Evolutionary conservation across 2,797 vertebrate genomes (phyloP).

Genomic region (Danio tinwini): DNA sequence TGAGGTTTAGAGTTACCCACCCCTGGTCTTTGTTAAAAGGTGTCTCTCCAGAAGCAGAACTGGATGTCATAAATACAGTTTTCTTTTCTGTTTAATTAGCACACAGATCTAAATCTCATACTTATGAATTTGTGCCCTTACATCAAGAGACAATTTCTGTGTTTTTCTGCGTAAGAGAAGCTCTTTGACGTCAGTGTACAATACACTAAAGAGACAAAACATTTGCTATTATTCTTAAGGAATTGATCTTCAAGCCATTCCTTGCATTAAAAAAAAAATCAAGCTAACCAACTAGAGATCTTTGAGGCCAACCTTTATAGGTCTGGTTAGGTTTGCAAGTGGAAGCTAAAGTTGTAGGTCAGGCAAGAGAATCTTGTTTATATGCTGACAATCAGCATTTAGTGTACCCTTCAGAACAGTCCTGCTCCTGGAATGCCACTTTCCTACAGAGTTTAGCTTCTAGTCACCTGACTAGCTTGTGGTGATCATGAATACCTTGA

Average conservation of each 20-base stretch:
- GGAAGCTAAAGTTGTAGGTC: conserved; percentile 39
- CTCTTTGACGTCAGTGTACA: conserved; percentile 67
- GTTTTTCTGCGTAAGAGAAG: conserved; percentile 69
- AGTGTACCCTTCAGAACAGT: conserved; percentile 6
- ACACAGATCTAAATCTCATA: conserved; percentile 57
- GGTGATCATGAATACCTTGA: not conserved
- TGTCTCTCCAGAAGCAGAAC: not conserved
- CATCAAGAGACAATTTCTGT: conserved; percentile 58
- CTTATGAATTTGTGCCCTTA: conserved; percentile 68
- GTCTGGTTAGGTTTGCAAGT: conserved; percentile 30
- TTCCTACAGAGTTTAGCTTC: not conserved
- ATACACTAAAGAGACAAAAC: conserved; percentile 59
- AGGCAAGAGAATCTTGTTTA: conserved; percentile 21
- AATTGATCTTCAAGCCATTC: conserved; percentile 56
- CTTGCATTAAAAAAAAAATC: conserved; percentile 66
- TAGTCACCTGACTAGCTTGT: not conserved
- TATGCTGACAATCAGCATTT: conserved; percentile 50
- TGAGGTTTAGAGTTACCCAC: not conserved
- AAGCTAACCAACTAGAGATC: conserved; percentile 68
- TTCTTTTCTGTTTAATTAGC: conserved; percentile 61
- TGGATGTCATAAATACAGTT: conserved; percentile 44
- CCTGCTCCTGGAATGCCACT: not conserved
- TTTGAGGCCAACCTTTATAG: conserved; percentile 66
- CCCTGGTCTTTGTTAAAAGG: not conserved
- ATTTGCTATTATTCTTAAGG: conserved; percentile 65